A percentile compares a stretch with the other conserved stretches of the same genome.
Evolutionary conservation across 2,797 vertebrate genomes (phyloP).

Genomic region (Menidia menidia): DNA sequence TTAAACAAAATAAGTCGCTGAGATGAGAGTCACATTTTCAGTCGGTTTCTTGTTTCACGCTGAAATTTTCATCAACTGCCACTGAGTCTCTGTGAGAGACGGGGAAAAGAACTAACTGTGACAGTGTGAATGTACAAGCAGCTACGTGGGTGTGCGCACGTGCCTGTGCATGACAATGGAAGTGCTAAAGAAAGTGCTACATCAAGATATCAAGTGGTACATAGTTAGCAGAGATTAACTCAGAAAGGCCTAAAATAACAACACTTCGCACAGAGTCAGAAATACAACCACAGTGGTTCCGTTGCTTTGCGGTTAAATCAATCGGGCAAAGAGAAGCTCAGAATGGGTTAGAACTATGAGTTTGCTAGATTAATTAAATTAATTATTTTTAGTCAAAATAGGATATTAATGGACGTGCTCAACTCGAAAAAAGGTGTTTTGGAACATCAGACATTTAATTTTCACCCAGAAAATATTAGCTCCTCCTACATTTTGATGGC

Average conservation of each 20-base stretch:
- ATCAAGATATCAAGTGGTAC: slow-evolving; percentile 42
- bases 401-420: too few relatives aligned
- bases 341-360: slow-evolving; percentile 49
- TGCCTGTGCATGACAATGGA: slow-evolving; percentile 42
- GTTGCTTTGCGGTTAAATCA: slow-evolving; percentile 41
- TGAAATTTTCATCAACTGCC: slow-evolving; percentile 34
- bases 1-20: slow-evolving; percentile 38
- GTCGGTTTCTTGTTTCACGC: slow-evolving; percentile 21
- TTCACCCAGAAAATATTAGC: too few relatives aligned
- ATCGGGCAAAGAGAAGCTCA: slow-evolving; percentile 48
- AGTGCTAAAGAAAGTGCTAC: slow-evolving; percentile 37
- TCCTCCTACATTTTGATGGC: too few relatives aligned
- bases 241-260: slow-evolving; percentile 13
- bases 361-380: not conserved
- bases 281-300: slow-evolving; percentile 20
- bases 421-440: too few relatives aligned
- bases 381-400: too few relatives aligned
- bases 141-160: slow-evolving; percentile 48
- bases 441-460: too few relatives aligned
- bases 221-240: slow-evolving; percentile 39
- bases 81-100: slow-evolving; percentile 26
- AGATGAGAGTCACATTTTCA: slow-evolving; percentile 25
- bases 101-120: slow-evolving; percentile 41
- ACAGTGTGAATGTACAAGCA: slow-evolving; percentile 36
- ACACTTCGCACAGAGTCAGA: slow-evolving; percentile 21